These are phyloP conservation scores for Hypselothyrea guttata DNA, from an alignment of 2,888 invertebrate genomes.

Conservation along the genomic window DNA sequence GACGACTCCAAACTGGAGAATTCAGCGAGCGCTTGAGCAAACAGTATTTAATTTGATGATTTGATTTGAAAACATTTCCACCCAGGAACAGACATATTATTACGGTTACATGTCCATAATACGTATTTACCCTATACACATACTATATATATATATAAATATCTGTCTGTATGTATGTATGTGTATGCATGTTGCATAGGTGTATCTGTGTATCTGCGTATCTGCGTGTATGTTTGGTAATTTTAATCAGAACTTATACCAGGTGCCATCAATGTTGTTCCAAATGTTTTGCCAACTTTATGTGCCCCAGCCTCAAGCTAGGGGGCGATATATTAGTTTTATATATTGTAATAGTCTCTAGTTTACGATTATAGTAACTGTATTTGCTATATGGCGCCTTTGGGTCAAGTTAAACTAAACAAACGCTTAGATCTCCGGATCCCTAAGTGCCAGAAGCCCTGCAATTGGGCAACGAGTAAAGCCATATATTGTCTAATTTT, in stretches of 20 bases:
- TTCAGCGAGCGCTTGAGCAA: not conserved
- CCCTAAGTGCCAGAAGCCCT: too few relatives aligned
- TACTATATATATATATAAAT: constrained; percentile 3
- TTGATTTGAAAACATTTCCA: constrained; percentile 20
- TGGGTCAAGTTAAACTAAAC: too few relatives aligned
- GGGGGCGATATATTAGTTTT: not conserved
- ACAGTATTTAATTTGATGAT: not conserved
- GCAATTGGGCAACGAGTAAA: too few relatives aligned
- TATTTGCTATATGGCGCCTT: too few relatives aligned
- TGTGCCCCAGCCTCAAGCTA: not conserved
- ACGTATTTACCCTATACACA: constrained; percentile 23
- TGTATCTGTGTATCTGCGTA: not conserved
- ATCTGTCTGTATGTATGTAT: constrained; percentile 11
- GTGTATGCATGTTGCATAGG: constrained; percentile 5
- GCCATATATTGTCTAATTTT: too few relatives aligned
- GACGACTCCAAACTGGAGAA: not conserved
- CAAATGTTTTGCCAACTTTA: constrained; percentile 21
- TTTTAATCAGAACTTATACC: constrained; percentile 33
- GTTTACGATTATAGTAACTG: too few relatives aligned
- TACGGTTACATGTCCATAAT: constrained; percentile 36
- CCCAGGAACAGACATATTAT: constrained; percentile 11
- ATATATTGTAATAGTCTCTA: not conserved
- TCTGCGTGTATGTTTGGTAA: constrained; percentile 11
- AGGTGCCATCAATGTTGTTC: constrained; percentile 71
- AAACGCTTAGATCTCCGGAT: too few relatives aligned